phyloP scores from a whole-genome alignment of 2,888 invertebrate species.

The Cancer borealis region DNA sequence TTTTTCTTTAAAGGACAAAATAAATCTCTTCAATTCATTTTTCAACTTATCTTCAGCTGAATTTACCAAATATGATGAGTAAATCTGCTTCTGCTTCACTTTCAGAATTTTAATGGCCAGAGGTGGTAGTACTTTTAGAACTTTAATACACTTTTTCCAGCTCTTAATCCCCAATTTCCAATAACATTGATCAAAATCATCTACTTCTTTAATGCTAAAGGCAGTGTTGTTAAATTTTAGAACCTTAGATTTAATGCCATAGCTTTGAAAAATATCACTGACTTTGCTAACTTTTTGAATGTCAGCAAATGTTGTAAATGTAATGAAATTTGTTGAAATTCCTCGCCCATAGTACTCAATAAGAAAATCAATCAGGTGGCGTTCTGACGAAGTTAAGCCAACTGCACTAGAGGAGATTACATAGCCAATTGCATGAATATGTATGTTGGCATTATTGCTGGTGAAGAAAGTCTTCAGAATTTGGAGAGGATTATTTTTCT shows the following conservation, averaged over 20 bases:
- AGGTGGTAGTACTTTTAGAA: constrained; percentile 34
- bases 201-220: constrained; percentile 3
- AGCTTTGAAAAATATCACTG: constrained; percentile 47
- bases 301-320: constrained; percentile 60
- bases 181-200: constrained; percentile 57
- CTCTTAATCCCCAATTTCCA: constrained; percentile 57
- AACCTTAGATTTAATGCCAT: constrained; percentile 42
- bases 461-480: constrained; percentile 61
- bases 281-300: not conserved
- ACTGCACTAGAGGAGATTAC: constrained; percentile 54
- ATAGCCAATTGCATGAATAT: constrained; percentile 65
- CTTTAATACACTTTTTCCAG: constrained; percentile 60
- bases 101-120: constrained; percentile 49
- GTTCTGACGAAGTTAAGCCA: constrained; percentile 61
- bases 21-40: constrained; percentile 38
- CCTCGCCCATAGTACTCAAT: not conserved
- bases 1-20: not conserved
- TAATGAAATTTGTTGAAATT: constrained; percentile 53
- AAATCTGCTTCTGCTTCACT: constrained; percentile 37
- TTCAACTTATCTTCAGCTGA: constrained; percentile 41
- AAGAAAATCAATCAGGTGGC: constrained; percentile 55
- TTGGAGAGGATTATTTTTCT: constrained; percentile 54
- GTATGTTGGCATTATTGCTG: constrained; percentile 18
- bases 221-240: constrained; percentile 64
- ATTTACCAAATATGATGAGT: not conserved